Conservation (phyloP, 2,113 vertebrate genomes). For the Candoia aspera region DNA sequence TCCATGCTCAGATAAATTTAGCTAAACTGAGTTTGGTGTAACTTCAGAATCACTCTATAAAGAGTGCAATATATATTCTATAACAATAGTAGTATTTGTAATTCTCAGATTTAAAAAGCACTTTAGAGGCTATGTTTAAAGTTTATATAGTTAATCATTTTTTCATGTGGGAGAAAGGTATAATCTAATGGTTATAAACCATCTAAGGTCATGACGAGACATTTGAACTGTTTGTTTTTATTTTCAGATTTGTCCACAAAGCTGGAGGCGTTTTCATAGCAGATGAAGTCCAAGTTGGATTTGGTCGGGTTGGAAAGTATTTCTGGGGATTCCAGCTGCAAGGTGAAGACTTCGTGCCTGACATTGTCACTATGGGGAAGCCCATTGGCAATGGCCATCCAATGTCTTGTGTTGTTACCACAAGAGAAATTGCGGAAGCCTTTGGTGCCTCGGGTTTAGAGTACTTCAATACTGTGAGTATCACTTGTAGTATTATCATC, state of each 20-base stretch:
- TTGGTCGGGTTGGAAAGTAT: conserved; percentile 88
- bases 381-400: conserved; percentile 97
- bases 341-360: conserved; percentile 90
- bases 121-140: neutral
- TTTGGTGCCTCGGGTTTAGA: conserved; percentile 89
- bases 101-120: neutral
- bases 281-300: conserved; percentile 97
- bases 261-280: conserved; percentile 90
- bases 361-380: conserved; percentile 98
- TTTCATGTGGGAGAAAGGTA: neutral
- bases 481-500: neutral
- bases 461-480: conserved; percentile 94
- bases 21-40: neutral
- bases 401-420: conserved; percentile 96
- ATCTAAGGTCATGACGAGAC: neutral
- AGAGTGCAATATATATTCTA: neutral
- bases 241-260: conserved; percentile 79
- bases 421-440: conserved; percentile 86
- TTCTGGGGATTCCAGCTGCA: conserved; percentile 97
- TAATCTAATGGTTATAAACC: fast-evolving
- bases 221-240: conserved; percentile 32
- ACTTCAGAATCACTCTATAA: neutral
- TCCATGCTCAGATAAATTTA: neutral
- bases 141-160: conserved; percentile 14
- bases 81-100: neutral